Base-by-base conservation (phyloP, 2,888 invertebrate species). In the Oscheius myriophilus region DNA sequence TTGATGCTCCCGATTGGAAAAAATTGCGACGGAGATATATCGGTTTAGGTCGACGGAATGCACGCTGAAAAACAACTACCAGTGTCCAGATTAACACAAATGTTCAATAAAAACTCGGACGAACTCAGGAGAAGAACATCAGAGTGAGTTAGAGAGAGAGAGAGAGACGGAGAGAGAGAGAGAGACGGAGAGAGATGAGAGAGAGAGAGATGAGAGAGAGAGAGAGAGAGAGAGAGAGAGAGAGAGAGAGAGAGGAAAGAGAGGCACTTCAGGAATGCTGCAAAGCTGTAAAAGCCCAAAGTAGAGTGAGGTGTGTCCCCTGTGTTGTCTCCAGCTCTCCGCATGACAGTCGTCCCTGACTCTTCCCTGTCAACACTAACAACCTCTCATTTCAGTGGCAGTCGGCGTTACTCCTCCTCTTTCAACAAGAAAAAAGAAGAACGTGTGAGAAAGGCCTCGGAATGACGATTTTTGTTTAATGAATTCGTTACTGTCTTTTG, bases 21-120 rank as follows among this genome's bases (percentile, higher is more conserved):
- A 55, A 25, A 14, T 16, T 55, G 4, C 55, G 26, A 54, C 49
- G 33, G 33, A 33, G 33, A 33, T 33, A 33, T 9, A 33, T 33
- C 33, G 25, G 16, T 65, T 54, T 51, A 26, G 25, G 66, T 75
- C 0, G 72, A 78, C 55, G 86, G 86, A 26, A 73, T 87, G 80
- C 86, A 86, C 69, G 86, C 86, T 12, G 86, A 86, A 73, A 83
- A 82, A 59, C 86, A 87, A 67, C 68, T 80, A 52, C 81, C 83
- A 0, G 86, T 86, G 11, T 76, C 78, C 43, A 79, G 82, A 62
- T 70, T 86, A 66, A 82, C 55, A 7, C 33, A 66, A 42, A 55
- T 66, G 21, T 66, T 66, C 57, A 53, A 66, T 39, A 55, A 57
- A 57, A 66, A 66, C 33, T 23, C 61, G 9, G 18, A 61, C 11